phyloP scores from a whole-genome alignment of 2,113 vertebrate genomes.

The Brienomyrus brachyistius region DNA sequence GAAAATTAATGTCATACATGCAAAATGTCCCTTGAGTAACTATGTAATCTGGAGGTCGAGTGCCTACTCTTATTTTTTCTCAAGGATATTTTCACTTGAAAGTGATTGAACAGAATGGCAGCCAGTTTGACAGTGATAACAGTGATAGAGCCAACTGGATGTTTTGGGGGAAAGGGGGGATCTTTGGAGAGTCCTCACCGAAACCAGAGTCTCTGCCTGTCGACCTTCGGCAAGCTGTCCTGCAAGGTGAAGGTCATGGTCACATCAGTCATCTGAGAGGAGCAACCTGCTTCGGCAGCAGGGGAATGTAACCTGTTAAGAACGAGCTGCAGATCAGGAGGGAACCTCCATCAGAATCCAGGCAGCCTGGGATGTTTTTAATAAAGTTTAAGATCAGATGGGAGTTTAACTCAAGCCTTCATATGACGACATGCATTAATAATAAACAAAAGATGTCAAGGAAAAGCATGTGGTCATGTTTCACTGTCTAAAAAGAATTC shows the following conservation, averaged over 20 bases:
- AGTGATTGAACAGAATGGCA: neutral
- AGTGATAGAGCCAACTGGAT: neutral
- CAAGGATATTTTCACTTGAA: neutral
- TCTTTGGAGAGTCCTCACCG: neutral
- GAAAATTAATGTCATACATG: neutral
- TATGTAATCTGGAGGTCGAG: neutral
- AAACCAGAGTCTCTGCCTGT: neutral
- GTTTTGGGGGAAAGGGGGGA: neutral
- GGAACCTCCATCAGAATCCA: neutral
- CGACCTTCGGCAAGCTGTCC: neutral
- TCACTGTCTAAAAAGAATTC: neutral
- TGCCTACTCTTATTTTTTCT: neutral
- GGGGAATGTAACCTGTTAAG: neutral
- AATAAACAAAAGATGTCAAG: neutral
- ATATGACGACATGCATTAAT: neutral
- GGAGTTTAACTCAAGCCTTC: neutral
- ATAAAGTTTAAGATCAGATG: neutral
- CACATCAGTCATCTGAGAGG: neutral
- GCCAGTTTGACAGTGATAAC: neutral
- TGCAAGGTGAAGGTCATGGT: neutral
- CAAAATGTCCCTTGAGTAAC: neutral
- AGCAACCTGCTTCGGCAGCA: neutral
- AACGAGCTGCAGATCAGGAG: neutral
- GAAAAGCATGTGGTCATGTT: neutral
- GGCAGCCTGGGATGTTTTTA: neutral